Evolutionary conservation across 1,140 invertebrate genomes (phyloP).

Genomic region (Philaenus spumarius): DNA sequence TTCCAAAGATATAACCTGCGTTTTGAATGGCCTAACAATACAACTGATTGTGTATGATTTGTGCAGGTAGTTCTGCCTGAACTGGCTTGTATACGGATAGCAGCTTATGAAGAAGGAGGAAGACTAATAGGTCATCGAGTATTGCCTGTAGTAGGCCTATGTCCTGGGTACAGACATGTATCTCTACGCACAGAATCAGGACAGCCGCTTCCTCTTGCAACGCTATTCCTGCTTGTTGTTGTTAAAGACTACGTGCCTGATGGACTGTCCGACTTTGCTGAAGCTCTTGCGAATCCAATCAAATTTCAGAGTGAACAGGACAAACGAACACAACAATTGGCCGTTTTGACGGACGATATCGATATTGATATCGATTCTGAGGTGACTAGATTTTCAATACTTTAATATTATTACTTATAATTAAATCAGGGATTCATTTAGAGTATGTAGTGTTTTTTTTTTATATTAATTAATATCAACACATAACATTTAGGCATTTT

Average conservation of each 20-base stretch:
- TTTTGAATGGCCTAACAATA: no score
- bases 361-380: constrained; percentile 15
- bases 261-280: constrained; percentile 86
- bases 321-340: constrained; percentile 84
- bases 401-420: not conserved
- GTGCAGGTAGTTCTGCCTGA: constrained; percentile 91
- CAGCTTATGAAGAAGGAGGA: constrained; percentile 94
- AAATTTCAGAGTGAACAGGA: constrained; percentile 93
- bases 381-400: not conserved
- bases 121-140: constrained; percentile 94
- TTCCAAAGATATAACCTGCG: no score
- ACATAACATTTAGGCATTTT: no score
- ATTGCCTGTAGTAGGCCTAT: constrained; percentile 89
- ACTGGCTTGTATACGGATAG: constrained; percentile 88
- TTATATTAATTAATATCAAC: no score
- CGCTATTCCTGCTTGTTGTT: constrained; percentile 85
- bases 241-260: constrained; percentile 98
- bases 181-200: constrained; percentile 87
- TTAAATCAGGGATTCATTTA: no score
- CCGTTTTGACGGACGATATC: constrained; percentile 76
- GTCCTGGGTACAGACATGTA: constrained; percentile 89
- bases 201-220: constrained; percentile 82
- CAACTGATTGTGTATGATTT: no score
- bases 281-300: constrained; percentile 94
- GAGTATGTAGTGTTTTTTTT: no score